These are phyloP conservation scores for Nerophis ophidion DNA, from an alignment of 2,113 vertebrate genomes.

Conservation along the genomic window DNA sequence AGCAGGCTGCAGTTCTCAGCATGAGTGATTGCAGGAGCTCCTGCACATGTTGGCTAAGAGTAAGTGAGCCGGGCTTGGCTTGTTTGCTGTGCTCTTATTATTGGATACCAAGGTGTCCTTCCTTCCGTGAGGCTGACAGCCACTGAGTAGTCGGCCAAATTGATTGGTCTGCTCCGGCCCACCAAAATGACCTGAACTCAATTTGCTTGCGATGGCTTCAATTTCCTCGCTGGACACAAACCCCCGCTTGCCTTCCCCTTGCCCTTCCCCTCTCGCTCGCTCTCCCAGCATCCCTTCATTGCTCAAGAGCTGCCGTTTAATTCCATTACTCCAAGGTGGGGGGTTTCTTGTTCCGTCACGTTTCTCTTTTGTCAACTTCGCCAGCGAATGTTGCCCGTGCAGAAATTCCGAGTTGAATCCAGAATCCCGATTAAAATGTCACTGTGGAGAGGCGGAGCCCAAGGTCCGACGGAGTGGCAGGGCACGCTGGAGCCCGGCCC, in stretches of 20 bases:
- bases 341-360: slow-evolving; percentile 55
- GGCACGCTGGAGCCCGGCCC: too few relatives aligned
- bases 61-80: slow-evolving; percentile 58
- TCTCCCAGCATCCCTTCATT: slow-evolving; percentile 24
- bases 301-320: slow-evolving; percentile 71
- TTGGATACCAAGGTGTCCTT: slow-evolving; percentile 72
- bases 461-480: too few relatives aligned
- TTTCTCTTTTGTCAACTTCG: slow-evolving; percentile 33
- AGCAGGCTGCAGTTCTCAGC: slow-evolving; percentile 21
- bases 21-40: slow-evolving; percentile 46
- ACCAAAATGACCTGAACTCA: slow-evolving; percentile 78
- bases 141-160: slow-evolving; percentile 72
- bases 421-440: too few relatives aligned
- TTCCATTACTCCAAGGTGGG: slow-evolving; percentile 71
- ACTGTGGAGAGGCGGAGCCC: too few relatives aligned
- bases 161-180: slow-evolving; percentile 77
- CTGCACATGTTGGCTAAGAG: slow-evolving; percentile 47
- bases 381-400: too few relatives aligned
- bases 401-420: too few relatives aligned
- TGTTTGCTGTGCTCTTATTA: slow-evolving; percentile 68
- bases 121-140: slow-evolving; percentile 65
- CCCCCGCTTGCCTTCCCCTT: slow-evolving; percentile 16
- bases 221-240: slow-evolving; percentile 74
- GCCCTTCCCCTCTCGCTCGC: slow-evolving; percentile 11
- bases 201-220: slow-evolving; percentile 79